Percentiles rank a stretch among this genome's conserved stretches.
Conservation (phyloP, 1,140 invertebrate genomes). For the Aporrectodea caliginosa region DNA sequence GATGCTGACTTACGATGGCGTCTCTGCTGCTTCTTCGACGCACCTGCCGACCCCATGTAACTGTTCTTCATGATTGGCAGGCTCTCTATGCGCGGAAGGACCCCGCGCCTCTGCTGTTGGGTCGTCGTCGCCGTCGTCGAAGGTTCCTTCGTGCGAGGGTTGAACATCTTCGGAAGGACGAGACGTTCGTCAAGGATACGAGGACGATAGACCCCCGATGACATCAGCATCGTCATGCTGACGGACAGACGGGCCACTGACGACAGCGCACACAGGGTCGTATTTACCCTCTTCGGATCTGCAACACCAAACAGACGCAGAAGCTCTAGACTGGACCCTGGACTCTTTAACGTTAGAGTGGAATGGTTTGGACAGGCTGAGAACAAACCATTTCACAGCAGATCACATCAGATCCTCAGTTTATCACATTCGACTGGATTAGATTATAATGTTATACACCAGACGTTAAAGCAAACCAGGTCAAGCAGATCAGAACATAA, state of each 20-base stretch:
- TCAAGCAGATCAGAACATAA: too few relatives aligned
- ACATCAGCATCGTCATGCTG: constrained; percentile 34
- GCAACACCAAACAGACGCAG: not conserved
- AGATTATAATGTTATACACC: too few relatives aligned
- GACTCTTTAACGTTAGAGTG: too few relatives aligned
- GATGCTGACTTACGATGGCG: not conserved
- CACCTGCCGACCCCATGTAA: not conserved
- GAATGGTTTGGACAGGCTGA: too few relatives aligned
- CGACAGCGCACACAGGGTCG: constrained; percentile 30
- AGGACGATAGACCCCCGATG: constrained; percentile 28
- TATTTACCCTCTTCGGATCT: constrained; percentile 29
- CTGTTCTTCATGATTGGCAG: not conserved
- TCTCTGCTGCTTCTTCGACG: not conserved
- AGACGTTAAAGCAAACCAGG: too few relatives aligned
- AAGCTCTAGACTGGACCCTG: too few relatives aligned
- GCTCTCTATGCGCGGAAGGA: not conserved
- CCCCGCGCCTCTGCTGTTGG: not conserved
- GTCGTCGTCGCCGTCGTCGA: too few relatives aligned
- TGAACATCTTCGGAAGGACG: constrained; percentile 17
- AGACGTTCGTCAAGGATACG: constrained; percentile 1
- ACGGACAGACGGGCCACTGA: constrained; percentile 34
- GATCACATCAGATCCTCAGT: too few relatives aligned
- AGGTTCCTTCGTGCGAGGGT: not conserved
- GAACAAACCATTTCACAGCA: too few relatives aligned
- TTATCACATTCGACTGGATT: too few relatives aligned